Evolutionary conservation across 2,113 vertebrate species (phyloP).

Genomic region (Scortum barcoo): DNA sequence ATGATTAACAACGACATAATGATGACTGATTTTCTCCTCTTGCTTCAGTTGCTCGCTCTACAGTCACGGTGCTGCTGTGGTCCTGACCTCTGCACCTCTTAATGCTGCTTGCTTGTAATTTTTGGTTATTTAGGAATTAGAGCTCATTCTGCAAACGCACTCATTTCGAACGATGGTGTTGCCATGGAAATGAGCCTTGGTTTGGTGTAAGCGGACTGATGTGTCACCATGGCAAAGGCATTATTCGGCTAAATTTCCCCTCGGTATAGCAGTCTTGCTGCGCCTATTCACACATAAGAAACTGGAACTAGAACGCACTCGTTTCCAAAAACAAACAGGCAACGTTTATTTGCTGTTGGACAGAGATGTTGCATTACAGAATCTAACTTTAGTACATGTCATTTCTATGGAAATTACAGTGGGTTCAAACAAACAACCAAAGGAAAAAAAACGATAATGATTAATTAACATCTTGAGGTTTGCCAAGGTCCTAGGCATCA

Average conservation of each 20-base stretch:
- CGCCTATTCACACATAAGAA: background rate
- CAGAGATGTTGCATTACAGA: no score
- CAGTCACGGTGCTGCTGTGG: background rate
- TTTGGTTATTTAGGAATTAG: conserved; percentile 31
- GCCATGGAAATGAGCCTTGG: conserved; percentile 49
- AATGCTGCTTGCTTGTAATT: conserved; percentile 4
- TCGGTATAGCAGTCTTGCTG: background rate
- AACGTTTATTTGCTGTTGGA: background rate
- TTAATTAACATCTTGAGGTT: background rate
- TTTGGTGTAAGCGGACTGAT: conserved; percentile 31
- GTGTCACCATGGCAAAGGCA: conserved; percentile 32
- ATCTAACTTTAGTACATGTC: background rate
- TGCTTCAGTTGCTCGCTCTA: background rate
- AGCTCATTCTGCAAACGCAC: conserved; percentile 27
- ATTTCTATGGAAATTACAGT: background rate
- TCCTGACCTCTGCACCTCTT: conserved; percentile 7
- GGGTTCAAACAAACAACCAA: background rate
- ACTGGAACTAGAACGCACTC: background rate
- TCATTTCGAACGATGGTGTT: conserved; percentile 53
- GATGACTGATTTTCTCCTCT: background rate
- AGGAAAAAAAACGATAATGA: background rate
- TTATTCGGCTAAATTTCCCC: conserved; percentile 26
- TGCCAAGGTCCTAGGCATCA: background rate
- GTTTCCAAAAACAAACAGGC: background rate
- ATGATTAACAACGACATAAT: conserved; percentile 1